A percentile compares a stretch with the other conserved stretches of the same genome.
phyloP scores from a whole-genome alignment of 1,140 invertebrate species.

The Musca vetustissima region DNA sequence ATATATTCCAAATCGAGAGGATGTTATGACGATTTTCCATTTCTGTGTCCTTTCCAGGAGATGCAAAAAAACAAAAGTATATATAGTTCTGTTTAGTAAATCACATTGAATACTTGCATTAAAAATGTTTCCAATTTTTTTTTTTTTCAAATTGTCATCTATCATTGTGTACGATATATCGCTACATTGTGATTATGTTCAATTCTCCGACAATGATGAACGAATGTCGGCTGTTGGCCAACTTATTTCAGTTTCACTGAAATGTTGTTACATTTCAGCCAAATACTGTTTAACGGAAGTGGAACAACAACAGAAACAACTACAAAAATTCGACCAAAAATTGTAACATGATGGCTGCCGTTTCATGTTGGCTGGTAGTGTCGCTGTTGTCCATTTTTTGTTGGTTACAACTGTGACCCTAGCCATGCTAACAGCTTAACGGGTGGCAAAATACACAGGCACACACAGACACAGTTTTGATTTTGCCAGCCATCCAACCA shows the following conservation, averaged over 20 bases:
- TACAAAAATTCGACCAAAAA: not conserved
- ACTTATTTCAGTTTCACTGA: not conserved
- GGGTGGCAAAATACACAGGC: conserved; percentile 14
- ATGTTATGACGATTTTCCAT: no score
- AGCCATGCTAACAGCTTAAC: conserved; percentile 13
- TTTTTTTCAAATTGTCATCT: no score
- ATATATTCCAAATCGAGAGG: no score
- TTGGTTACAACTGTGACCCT: conserved; percentile 17
- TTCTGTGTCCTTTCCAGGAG: no score
- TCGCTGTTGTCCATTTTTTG: not conserved
- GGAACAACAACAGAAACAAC: conserved; percentile 4
- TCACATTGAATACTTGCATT: no score
- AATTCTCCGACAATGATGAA: no score
- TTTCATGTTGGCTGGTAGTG: not conserved
- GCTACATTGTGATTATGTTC: no score
- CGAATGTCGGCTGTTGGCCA: no score
- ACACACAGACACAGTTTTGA: not conserved
- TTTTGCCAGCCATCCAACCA: not conserved
- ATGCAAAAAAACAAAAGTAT: no score
- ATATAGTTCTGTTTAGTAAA: no score
- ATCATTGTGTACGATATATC: no score
- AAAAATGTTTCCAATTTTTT: no score
- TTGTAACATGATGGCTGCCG: not conserved
- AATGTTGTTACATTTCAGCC: conserved; percentile 2
- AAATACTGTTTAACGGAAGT: conserved; percentile 20